A percentile compares a stretch with the other conserved stretches of the same genome.
phyloP scores from a whole-genome alignment of 1,140 invertebrate species.

The Holcopasites calliopsidis region DNA sequence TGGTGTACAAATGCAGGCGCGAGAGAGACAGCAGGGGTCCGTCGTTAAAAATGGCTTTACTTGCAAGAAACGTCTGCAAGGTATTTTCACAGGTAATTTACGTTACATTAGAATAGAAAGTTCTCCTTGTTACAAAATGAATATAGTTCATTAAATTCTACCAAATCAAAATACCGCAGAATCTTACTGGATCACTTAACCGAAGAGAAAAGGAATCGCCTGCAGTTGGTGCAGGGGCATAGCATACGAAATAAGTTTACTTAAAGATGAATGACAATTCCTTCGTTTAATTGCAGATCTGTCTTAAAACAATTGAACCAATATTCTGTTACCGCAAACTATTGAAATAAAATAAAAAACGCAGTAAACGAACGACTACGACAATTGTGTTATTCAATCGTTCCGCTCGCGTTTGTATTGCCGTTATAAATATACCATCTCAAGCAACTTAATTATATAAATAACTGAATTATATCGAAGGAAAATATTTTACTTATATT shows the following conservation, averaged over 20 bases:
- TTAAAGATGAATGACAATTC: neutral
- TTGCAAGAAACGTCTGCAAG: slow-evolving; percentile 74
- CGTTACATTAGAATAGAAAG: neutral
- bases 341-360: neutral
- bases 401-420: neutral
- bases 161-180: neutral
- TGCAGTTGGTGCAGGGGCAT: slow-evolving; percentile 45
- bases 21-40: slow-evolving; percentile 36
- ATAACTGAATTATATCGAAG: neutral
- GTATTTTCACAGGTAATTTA: slow-evolving; percentile 73
- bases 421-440: slow-evolving; percentile 30
- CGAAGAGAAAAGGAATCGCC: neutral
- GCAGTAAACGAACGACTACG: neutral
- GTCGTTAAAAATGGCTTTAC: slow-evolving; percentile 74
- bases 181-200: neutral
- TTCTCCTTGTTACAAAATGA: neutral
- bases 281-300: neutral
- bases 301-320: neutral
- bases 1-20: neutral
- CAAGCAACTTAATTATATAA: neutral
- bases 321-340: neutral
- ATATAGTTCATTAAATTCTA: neutral
- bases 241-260: slow-evolving; percentile 22
- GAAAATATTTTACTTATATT: neutral
- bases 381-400: slow-evolving; percentile 46